phyloP scores from a whole-genome alignment of 2,113 vertebrate species.

The Cervus canadensis region DNA sequence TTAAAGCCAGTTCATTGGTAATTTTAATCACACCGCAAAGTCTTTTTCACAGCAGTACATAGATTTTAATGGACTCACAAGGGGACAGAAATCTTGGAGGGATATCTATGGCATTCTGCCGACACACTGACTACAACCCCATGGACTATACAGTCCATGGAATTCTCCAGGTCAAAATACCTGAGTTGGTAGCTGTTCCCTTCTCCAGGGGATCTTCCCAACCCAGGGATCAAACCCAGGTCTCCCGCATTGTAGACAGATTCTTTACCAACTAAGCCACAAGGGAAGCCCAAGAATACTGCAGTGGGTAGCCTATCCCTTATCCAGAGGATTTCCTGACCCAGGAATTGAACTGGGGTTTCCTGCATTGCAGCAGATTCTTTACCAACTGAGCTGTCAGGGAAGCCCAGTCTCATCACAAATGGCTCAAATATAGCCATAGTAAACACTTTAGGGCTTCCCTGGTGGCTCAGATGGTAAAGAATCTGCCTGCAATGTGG shows the following conservation, averaged over 20 bases:
- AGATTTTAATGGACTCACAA: not conserved
- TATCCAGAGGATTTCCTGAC: not conserved
- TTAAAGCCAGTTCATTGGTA: not conserved
- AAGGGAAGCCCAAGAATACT: not conserved
- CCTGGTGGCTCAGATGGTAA: not conserved
- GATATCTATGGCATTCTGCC: not conserved
- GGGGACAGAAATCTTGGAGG: not conserved
- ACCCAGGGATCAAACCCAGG: not conserved
- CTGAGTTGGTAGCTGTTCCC: not conserved
- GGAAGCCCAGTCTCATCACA: not conserved
- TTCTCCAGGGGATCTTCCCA: not conserved
- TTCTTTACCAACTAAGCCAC: not conserved
- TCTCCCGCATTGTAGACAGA: not conserved
- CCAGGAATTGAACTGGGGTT: not conserved
- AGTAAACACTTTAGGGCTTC: not conserved
- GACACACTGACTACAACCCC: not conserved
- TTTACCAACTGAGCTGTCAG: not conserved
- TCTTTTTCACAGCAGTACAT: not conserved
- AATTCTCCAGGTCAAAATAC: not conserved
- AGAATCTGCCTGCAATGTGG: not conserved
- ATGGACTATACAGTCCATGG: not conserved
- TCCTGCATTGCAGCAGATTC: not conserved
- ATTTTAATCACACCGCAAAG: not conserved
- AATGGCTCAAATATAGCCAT: not conserved
- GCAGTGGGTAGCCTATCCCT: not conserved